Conservation (phyloP, 2,888 invertebrate species). For the Himalopsyche tibetana region DNA sequence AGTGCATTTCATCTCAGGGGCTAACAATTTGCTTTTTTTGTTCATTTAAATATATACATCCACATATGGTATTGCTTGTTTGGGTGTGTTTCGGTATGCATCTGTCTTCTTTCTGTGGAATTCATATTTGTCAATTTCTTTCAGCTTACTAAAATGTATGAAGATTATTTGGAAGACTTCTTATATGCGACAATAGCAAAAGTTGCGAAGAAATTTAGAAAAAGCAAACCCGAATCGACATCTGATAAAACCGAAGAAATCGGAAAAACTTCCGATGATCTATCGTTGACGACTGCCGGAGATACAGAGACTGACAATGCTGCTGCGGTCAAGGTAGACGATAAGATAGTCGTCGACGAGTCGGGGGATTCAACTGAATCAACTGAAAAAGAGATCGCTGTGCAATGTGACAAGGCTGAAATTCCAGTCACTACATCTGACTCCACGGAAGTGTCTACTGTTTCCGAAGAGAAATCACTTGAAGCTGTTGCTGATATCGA, state of each 20-base stretch:
- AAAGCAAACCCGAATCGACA: conserved; percentile 10
- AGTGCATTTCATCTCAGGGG: too few species aligned
- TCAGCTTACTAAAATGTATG: conserved; percentile 85
- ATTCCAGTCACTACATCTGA: too few species aligned
- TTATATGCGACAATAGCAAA: conserved; percentile 75
- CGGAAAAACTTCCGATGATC: conserved; percentile 50
- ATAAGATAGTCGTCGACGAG: neutral
- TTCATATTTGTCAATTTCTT: conserved; percentile 66
- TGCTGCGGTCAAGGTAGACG: neutral
- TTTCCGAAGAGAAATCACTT: conserved; percentile 6
- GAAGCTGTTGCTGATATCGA: neutral
- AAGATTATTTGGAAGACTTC: conserved; percentile 84
- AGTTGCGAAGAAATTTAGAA: conserved; percentile 67
- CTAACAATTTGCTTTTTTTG: too few species aligned
- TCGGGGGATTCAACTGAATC: too few species aligned
- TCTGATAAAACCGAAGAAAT: conserved; percentile 47
- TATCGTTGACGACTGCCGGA: neutral
- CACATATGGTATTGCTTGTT: neutral
- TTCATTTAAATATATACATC: too few species aligned
- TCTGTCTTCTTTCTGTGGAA: too few species aligned
- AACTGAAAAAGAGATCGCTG: too few species aligned
- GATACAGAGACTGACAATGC: neutral
- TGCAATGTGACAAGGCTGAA: too few species aligned
- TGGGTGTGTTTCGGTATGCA: too few species aligned
- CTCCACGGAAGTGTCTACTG: neutral